Evolutionary conservation across 2,797 vertebrate species (phyloP).

Genomic region (Malurus leucopterus): DNA sequence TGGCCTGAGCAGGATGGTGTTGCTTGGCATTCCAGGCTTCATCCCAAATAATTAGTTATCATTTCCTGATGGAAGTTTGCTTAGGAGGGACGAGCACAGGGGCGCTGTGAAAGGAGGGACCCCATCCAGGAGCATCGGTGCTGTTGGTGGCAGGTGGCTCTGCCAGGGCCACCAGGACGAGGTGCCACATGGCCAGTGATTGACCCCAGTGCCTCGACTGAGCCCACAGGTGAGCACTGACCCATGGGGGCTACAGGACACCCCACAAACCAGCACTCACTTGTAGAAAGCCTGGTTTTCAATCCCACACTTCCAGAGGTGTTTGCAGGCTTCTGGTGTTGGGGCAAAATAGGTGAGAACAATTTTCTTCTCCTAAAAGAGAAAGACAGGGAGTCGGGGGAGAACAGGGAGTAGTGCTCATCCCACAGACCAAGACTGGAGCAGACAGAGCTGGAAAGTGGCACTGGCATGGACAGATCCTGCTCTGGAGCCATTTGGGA

Average conservation of each 20-base stretch:
- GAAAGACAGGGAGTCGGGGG: neutral
- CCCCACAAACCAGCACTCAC: conserved; percentile 72
- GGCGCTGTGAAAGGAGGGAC: neutral
- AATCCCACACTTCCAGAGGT: conserved; percentile 97
- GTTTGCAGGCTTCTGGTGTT: conserved; percentile 96
- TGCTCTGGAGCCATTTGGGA: neutral
- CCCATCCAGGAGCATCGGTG: fast-evolving
- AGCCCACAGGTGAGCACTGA: fast-evolving
- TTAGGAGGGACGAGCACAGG: neutral
- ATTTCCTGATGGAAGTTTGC: neutral
- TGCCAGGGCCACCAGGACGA: neutral
- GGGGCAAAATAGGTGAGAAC: conserved; percentile 94
- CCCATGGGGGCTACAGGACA: fast-evolving
- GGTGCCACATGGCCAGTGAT: neutral
- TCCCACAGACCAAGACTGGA: fast-evolving
- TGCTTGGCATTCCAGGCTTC: neutral
- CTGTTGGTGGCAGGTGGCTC: neutral
- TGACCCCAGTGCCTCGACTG: fast-evolving
- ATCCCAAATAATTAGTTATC: neutral
- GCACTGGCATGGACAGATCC: fast-evolving
- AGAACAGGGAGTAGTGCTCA: neutral
- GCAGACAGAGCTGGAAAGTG: neutral
- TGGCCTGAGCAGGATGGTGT: neutral
- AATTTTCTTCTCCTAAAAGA: conserved; percentile 89
- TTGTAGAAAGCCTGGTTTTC: conserved; percentile 98